Evolutionary conservation across 2,888 invertebrate species (phyloP), one percentile per base, ranked within the genome.

Genomic region (Conomelus anceps): DNA sequence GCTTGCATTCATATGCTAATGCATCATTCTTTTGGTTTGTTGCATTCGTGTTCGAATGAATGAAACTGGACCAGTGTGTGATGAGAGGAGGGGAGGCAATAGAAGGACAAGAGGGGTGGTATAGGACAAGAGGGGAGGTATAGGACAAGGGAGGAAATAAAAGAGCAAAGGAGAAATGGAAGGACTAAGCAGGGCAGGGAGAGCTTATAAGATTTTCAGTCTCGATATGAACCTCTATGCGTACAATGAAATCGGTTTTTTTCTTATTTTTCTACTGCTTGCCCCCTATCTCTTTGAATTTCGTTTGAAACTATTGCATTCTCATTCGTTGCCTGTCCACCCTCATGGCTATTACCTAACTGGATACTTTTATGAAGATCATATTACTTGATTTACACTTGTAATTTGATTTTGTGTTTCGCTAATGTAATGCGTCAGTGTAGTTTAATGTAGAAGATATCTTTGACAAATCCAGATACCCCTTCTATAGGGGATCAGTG

Each of bases 1-100:
- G 34, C 13, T 34, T 63, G n/a, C 34, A 89, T 89, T 89, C 88
- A 89, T 88, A 89, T 89, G 89, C 84, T 88, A 89, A 89, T 89
- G 87, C 34, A 29, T 22, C 88, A 89, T 89, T 89, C 89, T 89
- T 89, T 85, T 29, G 23, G 86, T 63, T 87, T 89, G 89, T 89
- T 89, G 89, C 89, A 89, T 88, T 87, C 88, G 86, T 24, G 23
- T 84, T 41, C 23, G 89, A 88, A 89, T 89, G 89, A 89, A 89
- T 89, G 88, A 88, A 84, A 88, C 26, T 22, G 63, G 63, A 63
- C 63, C 63, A 63, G 63, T n/a, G n/a, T 26, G 26, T 4, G 11
- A 63, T 20, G 3, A n/a, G 63, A n/a, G 63, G 7, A n/a, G 63
- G 63, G 63, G n/a, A 63, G 63, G 63, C n/a, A n/a, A 63, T 63